Evolutionary conservation across 2,113 vertebrate genomes (phyloP).

Genomic region (Hemicordylus capensis): DNA sequence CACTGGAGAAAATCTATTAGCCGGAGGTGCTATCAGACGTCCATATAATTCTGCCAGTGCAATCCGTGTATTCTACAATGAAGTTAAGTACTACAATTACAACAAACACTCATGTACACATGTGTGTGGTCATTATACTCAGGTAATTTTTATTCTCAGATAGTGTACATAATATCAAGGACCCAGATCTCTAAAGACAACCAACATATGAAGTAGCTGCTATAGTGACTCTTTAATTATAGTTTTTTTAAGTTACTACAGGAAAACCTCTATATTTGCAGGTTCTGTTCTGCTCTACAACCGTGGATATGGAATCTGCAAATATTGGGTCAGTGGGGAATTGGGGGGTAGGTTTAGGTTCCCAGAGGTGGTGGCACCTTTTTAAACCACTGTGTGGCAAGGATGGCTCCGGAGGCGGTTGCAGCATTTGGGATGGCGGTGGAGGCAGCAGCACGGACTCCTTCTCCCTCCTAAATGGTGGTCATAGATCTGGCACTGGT

Average conservation of each 20-base stretch:
- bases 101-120: not conserved
- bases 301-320: no score
- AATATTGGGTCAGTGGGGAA: no score
- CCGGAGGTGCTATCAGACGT: not conserved
- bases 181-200: not conserved
- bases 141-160: conserved; percentile 51
- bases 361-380: no score
- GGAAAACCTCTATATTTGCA: no score
- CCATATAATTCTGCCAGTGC: not conserved
- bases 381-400: no score
- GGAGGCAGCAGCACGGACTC: no score
- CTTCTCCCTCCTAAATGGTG: no score
- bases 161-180: not conserved
- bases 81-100: conserved; percentile 27
- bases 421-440: no score
- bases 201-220: not conserved
- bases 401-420: no score
- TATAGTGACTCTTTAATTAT: not conserved
- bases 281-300: no score
- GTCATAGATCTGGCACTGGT: no score
- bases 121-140: conserved; percentile 45
- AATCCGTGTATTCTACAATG: not conserved
- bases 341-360: no score
- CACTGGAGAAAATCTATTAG: conserved; percentile 59
- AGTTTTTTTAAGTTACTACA: not conserved